These are phyloP conservation scores for Cantharis lateralis DNA, from an alignment of 2,888 invertebrate genomes.

Conservation along the genomic window DNA sequence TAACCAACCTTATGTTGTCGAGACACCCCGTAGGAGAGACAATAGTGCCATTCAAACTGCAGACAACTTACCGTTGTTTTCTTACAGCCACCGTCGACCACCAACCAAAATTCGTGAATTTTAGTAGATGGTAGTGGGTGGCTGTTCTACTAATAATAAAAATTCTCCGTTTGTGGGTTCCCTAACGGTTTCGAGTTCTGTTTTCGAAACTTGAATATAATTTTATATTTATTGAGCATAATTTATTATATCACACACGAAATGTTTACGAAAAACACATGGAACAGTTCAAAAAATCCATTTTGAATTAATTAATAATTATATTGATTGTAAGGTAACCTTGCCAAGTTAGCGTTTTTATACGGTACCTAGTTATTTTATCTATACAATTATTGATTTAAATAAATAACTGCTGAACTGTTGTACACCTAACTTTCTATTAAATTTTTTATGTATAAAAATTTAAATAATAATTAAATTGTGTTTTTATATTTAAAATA, in stretches of 20 bases:
- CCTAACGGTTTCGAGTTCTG: background rate
- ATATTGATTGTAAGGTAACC: background rate
- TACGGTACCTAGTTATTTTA: background rate
- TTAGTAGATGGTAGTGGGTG: too few species aligned
- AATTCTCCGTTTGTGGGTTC: background rate
- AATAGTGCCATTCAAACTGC: too few species aligned
- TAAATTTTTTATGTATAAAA: background rate
- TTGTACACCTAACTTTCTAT: background rate
- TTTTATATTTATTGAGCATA: background rate
- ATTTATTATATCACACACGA: background rate
- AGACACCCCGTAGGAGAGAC: too few species aligned
- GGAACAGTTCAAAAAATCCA: background rate
- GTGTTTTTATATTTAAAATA: background rate
- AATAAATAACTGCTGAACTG: background rate
- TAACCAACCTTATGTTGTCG: too few species aligned
- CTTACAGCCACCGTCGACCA: too few species aligned
- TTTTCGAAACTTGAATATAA: background rate
- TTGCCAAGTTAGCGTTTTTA: background rate
- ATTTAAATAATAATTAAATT: background rate
- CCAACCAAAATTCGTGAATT: too few species aligned
- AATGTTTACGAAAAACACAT: background rate
- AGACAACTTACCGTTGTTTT: too few species aligned
- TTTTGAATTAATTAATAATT: background rate
- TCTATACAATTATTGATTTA: background rate
- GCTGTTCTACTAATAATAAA: too few species aligned